Percentiles rank a stretch among this genome's conserved stretches.
phyloP scores from a whole-genome alignment of 2,797 vertebrate genomes.

The Geotria australis region DNA sequence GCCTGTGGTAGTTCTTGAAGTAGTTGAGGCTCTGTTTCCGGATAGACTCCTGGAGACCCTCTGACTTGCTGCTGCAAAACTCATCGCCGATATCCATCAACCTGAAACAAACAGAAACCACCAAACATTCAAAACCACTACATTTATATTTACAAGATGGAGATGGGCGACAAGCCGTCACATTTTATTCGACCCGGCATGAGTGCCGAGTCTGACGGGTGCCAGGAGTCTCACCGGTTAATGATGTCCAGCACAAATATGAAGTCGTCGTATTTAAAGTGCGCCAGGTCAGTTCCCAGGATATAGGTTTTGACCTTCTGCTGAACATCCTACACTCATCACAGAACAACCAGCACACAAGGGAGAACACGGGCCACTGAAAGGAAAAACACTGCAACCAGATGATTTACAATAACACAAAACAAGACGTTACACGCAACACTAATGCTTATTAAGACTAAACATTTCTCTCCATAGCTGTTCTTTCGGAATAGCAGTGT shows the following conservation, averaged over 20 bases:
- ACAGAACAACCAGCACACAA: too few relatives aligned
- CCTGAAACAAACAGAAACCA: constrained; percentile 12
- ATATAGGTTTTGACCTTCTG: constrained; percentile 91
- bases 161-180: too few relatives aligned
- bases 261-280: constrained; percentile 97
- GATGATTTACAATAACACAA: constrained; percentile 1
- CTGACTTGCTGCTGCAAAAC: constrained; percentile 85
- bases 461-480: too few relatives aligned
- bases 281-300: constrained; percentile 85
- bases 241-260: constrained; percentile 90
- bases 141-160: too few relatives aligned
- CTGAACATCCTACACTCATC: constrained; percentile 46
- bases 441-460: too few relatives aligned
- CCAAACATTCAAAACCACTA: background rate
- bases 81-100: constrained; percentile 93
- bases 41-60: constrained; percentile 88
- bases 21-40: constrained; percentile 89
- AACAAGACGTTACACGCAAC: constrained; percentile 1
- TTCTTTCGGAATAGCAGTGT: too few relatives aligned
- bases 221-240: constrained; percentile 35
- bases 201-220: too few relatives aligned
- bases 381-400: too few relatives aligned
- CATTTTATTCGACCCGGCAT: too few relatives aligned
- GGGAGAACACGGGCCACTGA: too few relatives aligned
- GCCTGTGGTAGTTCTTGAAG: constrained; percentile 98